These are phyloP conservation scores for Micoletzkya japonica DNA, from an alignment of 2,888 invertebrate genomes.

Conservation along the genomic window DNA sequence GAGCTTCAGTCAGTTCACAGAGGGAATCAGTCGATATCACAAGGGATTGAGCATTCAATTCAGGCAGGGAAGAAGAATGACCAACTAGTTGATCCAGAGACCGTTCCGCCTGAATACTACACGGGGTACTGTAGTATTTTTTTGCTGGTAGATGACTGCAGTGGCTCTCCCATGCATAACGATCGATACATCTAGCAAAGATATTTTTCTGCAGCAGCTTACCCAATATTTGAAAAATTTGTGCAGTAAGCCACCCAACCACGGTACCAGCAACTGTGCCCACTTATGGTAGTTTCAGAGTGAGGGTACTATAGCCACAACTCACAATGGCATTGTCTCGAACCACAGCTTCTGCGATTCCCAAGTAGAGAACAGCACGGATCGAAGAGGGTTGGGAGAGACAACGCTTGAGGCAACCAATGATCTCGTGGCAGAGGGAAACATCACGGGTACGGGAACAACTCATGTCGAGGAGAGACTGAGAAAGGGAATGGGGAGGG, in stretches of 20 bases:
- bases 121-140: not conserved
- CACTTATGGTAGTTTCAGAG: not conserved
- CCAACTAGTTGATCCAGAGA: constrained; percentile 27
- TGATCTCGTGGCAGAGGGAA: constrained; percentile 18
- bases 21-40: constrained; percentile 14
- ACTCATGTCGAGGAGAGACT: constrained; percentile 25
- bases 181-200: no score
- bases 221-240: no score
- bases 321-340: constrained; percentile 7
- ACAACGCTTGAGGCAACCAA: constrained; percentile 16
- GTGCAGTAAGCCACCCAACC: not conserved
- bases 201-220: no score
- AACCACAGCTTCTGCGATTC: constrained; percentile 17
- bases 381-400: not conserved
- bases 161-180: no score
- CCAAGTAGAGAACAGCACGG: constrained; percentile 21
- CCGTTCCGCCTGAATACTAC: constrained; percentile 1
- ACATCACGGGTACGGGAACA: constrained; percentile 1
- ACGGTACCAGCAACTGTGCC: not conserved
- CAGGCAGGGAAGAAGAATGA: constrained; percentile 22
- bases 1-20: constrained; percentile 17
- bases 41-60: constrained; percentile 5
- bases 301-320: not conserved
- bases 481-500: not conserved
- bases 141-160: no score